phyloP scores from a whole-genome alignment of 2,113 vertebrate genomes.

The Miniopterus natalensis region DNA sequence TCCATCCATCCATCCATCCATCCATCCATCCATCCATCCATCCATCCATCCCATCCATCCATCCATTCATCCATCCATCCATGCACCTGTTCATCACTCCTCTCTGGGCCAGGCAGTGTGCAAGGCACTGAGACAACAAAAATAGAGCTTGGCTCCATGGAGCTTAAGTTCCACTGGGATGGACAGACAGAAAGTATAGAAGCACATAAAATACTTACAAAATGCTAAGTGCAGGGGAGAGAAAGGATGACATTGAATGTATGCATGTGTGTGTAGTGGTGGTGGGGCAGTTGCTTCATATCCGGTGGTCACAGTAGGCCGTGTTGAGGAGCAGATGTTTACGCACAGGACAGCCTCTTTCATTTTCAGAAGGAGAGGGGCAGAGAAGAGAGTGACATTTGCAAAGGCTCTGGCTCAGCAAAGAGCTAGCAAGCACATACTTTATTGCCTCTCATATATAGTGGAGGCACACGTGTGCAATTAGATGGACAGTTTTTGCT shows the following conservation, averaged over 20 bases:
- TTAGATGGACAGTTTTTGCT: neutral
- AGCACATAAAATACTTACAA: neutral
- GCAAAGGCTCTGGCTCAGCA: neutral
- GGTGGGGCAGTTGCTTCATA: neutral
- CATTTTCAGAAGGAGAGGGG: no score
- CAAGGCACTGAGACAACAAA: neutral
- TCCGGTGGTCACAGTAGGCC: fast-evolving
- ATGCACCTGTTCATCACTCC: neutral
- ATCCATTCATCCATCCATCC: no score
- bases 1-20: neutral
- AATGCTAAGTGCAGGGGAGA: neutral
- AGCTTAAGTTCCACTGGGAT: neutral
- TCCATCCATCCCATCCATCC: no score
- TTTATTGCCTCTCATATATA: neutral
- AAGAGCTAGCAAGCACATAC: neutral
- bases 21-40: neutral
- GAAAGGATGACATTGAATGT: neutral
- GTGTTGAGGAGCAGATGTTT: neutral
- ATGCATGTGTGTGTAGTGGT: fast-evolving
- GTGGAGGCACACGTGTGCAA: fast-evolving
- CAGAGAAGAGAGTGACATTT: neutral
- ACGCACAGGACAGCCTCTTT: neutral
- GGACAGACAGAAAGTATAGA: neutral
- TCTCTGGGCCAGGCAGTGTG: neutral
- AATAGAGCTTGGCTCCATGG: neutral